Percentiles rank a stretch among this genome's conserved stretches.
phyloP scores from a whole-genome alignment of 1,140 invertebrate genomes.

The Zaprionus inermis region DNA sequence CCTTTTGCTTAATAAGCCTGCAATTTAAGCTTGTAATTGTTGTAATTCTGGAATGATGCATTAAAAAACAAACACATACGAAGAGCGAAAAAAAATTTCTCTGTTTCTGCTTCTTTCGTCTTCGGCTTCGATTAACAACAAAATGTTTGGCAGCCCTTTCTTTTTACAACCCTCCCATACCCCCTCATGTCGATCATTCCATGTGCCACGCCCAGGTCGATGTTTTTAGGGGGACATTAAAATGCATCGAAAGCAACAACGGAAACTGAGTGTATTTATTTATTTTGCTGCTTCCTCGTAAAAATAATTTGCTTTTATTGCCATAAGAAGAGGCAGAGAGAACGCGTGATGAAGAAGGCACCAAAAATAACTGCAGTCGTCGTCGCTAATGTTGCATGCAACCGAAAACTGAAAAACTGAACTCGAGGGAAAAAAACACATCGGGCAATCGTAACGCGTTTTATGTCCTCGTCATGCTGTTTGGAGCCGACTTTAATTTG shows the following conservation, averaged over 20 bases:
- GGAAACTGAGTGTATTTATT: conserved; percentile 70
- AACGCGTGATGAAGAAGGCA: background rate
- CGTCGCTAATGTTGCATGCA: conserved; percentile 53
- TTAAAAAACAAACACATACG: conserved; percentile 1
- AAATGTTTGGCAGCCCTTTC: background rate
- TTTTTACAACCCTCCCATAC: background rate
- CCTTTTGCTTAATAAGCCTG: conserved; percentile 3
- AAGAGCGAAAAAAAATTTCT: background rate
- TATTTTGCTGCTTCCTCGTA: conserved; percentile 76
- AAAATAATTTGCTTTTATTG: conserved; percentile 81
- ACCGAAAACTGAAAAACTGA: conserved; percentile 27
- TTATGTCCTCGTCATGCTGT: conserved; percentile 70
- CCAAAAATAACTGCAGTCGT: conserved; percentile 6
- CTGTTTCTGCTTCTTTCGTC: background rate
- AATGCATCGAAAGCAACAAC: conserved; percentile 52
- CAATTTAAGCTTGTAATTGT: conserved; percentile 30
- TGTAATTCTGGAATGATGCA: conserved; percentile 19
- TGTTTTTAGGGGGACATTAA: conserved; percentile 52
- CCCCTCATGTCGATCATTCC: background rate
- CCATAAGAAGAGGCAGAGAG: conserved; percentile 39
- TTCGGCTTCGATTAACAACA: background rate
- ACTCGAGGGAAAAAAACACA: conserved; percentile 5
- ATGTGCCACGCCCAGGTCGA: conserved; percentile 52
- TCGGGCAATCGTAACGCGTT: conserved; percentile 60
- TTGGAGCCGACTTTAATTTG: conserved; percentile 46